A percentile compares a stretch with the other conserved stretches of the same genome.
Conservation (phyloP, 2,113 vertebrate genomes). For the Myotis lucifugus region DNA sequence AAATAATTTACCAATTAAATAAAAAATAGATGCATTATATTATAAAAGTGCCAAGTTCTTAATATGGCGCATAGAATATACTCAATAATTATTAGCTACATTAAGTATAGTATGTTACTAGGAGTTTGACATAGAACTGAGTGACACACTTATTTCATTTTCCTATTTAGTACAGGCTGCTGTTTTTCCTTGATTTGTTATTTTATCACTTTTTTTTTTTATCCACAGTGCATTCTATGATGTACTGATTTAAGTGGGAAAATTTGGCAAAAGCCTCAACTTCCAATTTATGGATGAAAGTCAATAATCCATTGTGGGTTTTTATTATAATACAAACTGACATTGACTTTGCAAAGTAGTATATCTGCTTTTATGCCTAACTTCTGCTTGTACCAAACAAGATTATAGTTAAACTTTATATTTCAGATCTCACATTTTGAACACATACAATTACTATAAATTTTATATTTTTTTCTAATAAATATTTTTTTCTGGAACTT, state of each 20-base stretch:
- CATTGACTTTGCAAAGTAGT: not conserved
- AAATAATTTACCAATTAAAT: constrained; percentile 32
- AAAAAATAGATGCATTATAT: not conserved
- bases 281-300: constrained; percentile 21
- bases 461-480: not conserved
- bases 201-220: not conserved
- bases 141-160: not conserved
- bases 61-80: not conserved
- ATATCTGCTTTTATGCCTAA: constrained; percentile 3
- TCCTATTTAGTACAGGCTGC: not conserved
- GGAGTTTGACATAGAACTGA: not conserved
- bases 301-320: not conserved
- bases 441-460: not conserved
- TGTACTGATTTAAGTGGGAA: not conserved
- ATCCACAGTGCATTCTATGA: not conserved
- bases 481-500: not conserved
- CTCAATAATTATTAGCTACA: not conserved
- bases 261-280: not conserved
- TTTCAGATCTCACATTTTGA: constrained; percentile 4
- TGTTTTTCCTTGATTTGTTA: not conserved
- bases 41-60: not conserved
- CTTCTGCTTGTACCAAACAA: not conserved
- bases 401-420: not conserved
- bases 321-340: not conserved
- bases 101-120: not conserved